Conservation (phyloP, 2,797 vertebrate genomes). For the Tenualosa thibaudeaui region DNA sequence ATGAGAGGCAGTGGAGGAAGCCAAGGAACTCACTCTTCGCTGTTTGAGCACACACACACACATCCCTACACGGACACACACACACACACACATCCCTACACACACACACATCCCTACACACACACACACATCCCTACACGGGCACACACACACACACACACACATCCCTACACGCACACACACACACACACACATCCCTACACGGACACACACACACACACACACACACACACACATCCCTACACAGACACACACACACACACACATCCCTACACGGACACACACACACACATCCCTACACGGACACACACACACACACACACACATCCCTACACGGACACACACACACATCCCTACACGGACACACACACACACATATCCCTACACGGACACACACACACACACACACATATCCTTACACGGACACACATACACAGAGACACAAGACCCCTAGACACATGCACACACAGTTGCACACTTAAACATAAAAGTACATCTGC, state of each 20-base stretch:
- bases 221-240: background rate
- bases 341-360: background rate
- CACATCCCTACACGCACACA: background rate
- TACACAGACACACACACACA: background rate
- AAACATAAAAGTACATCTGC: no score
- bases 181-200: background rate
- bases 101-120: background rate
- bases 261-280: background rate
- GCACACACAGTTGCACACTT: background rate
- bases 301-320: background rate
- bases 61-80: background rate
- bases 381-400: background rate
- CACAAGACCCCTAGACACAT: slow-evolving; percentile 9
- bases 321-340: background rate
- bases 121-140: background rate
- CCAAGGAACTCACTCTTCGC: slow-evolving; percentile 55
- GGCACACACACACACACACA: background rate
- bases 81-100: background rate
- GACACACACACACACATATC: no score
- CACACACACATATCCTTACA: slow-evolving; percentile 4
- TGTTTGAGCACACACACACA: background rate
- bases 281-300: background rate
- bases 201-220: background rate
- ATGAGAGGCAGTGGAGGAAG: slow-evolving; percentile 56
- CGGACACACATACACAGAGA: background rate